phyloP scores from a whole-genome alignment of 2,113 vertebrate species.

The Tragelaphus buxtoni region DNA sequence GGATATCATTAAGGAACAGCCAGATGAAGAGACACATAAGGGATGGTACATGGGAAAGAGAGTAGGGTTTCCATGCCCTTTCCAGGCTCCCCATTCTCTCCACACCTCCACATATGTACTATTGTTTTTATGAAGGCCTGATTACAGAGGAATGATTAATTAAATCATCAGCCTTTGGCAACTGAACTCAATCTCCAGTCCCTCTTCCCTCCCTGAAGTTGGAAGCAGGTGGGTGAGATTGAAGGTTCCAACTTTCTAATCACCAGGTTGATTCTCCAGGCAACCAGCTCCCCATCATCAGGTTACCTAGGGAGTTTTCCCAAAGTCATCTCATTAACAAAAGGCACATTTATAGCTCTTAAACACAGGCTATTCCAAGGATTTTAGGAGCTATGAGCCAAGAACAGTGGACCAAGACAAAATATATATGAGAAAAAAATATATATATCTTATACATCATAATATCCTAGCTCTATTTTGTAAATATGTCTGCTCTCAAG shows the following conservation, averaged over 20 bases:
- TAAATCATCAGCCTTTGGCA: neutral
- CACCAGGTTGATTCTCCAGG: neutral
- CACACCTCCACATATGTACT: neutral
- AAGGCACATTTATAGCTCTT: neutral
- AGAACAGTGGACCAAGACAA: neutral
- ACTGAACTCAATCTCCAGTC: neutral
- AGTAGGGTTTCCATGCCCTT: neutral
- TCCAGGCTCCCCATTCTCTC: neutral
- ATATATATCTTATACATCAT: neutral
- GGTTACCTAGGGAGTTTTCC: neutral
- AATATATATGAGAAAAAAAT: neutral
- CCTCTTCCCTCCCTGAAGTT: neutral
- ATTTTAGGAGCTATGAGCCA: neutral
- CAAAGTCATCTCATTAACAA: neutral
- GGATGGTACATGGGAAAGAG: neutral
- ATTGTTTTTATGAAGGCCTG: neutral
- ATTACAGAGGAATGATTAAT: neutral
- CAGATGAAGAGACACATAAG: neutral
- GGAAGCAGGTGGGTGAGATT: neutral
- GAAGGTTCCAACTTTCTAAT: neutral
- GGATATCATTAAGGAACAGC: neutral
- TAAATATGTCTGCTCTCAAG: neutral
- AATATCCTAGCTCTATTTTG: neutral
- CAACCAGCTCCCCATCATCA: neutral
- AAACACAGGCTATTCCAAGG: neutral